These are phyloP conservation scores for Physeter macrocephalus DNA, from an alignment of 2,113 vertebrate species.

Conservation along the genomic window DNA sequence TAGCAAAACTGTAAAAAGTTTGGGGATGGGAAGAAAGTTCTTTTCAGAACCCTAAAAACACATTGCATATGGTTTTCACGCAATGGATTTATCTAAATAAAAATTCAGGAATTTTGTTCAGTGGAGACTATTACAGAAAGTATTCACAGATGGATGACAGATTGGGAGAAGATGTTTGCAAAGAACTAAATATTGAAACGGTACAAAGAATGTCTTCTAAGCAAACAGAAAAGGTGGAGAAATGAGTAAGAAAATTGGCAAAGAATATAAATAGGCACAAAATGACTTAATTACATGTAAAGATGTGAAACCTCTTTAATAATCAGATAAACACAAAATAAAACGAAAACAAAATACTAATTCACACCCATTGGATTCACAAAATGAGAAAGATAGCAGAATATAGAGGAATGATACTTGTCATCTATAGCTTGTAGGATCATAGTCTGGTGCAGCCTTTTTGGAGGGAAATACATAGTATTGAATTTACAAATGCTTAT, in stretches of 20 bases:
- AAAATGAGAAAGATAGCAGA: background rate
- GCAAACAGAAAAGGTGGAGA: background rate
- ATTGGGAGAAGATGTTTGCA: background rate
- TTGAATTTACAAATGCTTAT: background rate
- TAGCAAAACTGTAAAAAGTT: background rate
- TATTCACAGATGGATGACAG: background rate
- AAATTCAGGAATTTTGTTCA: background rate
- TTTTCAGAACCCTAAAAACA: background rate
- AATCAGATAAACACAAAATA: background rate
- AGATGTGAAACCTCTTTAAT: background rate
- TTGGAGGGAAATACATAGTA: background rate
- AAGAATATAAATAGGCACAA: background rate
- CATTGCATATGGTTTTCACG: background rate
- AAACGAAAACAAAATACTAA: background rate
- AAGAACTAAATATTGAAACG: background rate
- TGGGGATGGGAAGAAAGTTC: background rate
- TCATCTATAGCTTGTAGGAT: background rate
- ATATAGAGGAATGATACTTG: background rate
- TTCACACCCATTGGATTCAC: background rate
- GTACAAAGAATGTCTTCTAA: background rate
- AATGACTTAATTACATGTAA: background rate
- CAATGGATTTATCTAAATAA: background rate
- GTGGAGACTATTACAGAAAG: background rate
- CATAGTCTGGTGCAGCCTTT: fast-evolving
- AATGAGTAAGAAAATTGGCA: background rate